phyloP scores from a whole-genome alignment of 2,888 invertebrate species.

The Gryllus longicercus region DNA sequence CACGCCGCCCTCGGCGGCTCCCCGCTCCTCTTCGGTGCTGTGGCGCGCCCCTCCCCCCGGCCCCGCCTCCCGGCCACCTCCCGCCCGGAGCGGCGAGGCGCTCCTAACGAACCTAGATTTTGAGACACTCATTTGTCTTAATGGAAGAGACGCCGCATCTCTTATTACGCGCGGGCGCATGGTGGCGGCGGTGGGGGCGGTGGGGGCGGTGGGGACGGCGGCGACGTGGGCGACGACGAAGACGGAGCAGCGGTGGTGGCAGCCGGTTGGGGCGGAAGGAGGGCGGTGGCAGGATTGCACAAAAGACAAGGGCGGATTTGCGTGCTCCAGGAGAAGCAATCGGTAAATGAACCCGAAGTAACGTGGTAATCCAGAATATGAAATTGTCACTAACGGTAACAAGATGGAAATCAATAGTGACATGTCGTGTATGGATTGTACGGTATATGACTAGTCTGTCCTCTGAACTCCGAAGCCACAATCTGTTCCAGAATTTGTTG shows the following conservation, averaged over 20 bases:
- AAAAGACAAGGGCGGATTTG: too few species aligned
- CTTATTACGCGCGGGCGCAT: constrained; percentile 22
- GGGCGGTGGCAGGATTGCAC: not conserved
- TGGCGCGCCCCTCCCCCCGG: not conserved
- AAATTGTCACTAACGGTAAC: too few species aligned
- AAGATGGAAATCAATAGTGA: too few species aligned
- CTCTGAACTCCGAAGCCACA: too few species aligned
- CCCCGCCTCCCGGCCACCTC: not conserved
- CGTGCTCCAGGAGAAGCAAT: too few species aligned
- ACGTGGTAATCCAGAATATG: too few species aligned
- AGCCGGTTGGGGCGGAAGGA: not conserved
- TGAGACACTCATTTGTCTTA: constrained; percentile 33
- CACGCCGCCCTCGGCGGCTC: not conserved
- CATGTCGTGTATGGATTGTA: too few species aligned
- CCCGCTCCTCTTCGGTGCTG: not conserved
- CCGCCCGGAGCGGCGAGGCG: not conserved
- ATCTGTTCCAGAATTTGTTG: too few species aligned
- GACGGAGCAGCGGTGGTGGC: not conserved
- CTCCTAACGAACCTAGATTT: constrained; percentile 29
- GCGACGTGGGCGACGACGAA: not conserved
- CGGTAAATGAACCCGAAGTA: too few species aligned
- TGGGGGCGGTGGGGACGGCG: not conserved
- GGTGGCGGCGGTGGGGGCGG: not conserved
- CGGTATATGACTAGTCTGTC: too few species aligned
- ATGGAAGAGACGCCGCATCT: constrained; percentile 30